Conservation (phyloP, 2,888 invertebrate genomes). For the Agonopterix alstromeriana region DNA sequence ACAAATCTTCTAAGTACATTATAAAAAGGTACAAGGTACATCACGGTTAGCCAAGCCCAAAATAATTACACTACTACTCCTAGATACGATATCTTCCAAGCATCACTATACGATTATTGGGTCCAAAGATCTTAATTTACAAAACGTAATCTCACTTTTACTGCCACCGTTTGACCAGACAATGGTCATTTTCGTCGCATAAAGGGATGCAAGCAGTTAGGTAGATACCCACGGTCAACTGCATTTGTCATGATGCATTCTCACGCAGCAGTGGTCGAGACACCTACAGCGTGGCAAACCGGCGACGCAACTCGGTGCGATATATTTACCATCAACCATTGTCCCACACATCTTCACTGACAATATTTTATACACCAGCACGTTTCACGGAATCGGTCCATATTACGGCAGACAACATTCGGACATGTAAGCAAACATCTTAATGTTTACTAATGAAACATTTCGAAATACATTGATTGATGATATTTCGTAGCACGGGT, state of each 20-base stretch:
- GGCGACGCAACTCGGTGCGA: constrained; percentile 22
- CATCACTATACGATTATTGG: too few species aligned
- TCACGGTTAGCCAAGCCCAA: too few species aligned
- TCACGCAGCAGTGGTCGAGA: constrained; percentile 46
- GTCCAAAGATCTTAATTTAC: background rate
- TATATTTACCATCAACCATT: constrained; percentile 41
- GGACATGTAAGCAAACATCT: constrained; percentile 76
- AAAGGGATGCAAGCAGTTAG: constrained; percentile 19
- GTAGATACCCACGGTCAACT: constrained; percentile 23
- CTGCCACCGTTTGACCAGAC: constrained; percentile 23
- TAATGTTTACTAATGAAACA: constrained; percentile 77
- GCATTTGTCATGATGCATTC: constrained; percentile 33
- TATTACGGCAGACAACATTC: constrained; percentile 59
- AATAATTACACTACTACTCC: too few species aligned
- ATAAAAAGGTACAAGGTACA: too few species aligned
- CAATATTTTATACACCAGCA: constrained; percentile 53
- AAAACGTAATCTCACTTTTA: constrained; percentile 44
- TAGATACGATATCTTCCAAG: too few species aligned
- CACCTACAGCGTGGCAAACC: constrained; percentile 47
- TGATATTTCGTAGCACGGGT: constrained; percentile 57
- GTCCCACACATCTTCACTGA: constrained; percentile 44
- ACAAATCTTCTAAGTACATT: too few species aligned
- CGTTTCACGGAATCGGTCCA: constrained; percentile 63
- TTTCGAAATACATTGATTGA: constrained; percentile 73
- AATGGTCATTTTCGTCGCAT: constrained; percentile 13